A percentile compares a stretch with the other conserved stretches of the same genome.
These are phyloP conservation scores for Netelia virgata DNA, from an alignment of 2,888 invertebrate genomes.

Conservation along the genomic window DNA sequence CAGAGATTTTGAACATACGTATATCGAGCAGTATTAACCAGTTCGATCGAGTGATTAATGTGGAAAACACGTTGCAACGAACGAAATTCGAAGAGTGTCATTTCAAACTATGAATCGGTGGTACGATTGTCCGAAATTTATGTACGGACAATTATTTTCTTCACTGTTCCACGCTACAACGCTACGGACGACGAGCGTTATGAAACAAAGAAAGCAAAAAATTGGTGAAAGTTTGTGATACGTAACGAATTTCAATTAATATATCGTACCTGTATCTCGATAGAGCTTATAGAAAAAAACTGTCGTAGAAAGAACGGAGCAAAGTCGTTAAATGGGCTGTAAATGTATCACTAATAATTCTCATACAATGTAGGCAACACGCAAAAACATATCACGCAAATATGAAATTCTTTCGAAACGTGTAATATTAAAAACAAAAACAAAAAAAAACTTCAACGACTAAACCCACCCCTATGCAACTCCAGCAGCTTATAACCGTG, in stretches of 20 bases:
- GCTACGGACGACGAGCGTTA: neutral
- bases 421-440: conserved; percentile 21
- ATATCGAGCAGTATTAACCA: conserved; percentile 6
- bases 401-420: conserved; percentile 36
- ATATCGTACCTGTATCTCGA: conserved; percentile 48
- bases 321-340: neutral
- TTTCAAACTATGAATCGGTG: neutral
- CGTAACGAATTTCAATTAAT: conserved; percentile 16
- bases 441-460: conserved; percentile 2
- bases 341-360: conserved; percentile 39
- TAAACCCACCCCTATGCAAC: conserved; percentile 9
- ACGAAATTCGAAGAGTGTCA: conserved; percentile 13
- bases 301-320: too few relatives aligned
- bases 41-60: neutral
- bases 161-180: neutral
- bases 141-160: neutral
- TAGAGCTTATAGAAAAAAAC: conserved; percentile 42
- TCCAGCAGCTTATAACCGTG: conserved; percentile 12
- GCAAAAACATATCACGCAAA: conserved; percentile 59
- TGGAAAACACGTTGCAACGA: neutral
- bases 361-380: conserved; percentile 26
- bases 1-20: too few relatives aligned
- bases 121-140: too few relatives aligned
- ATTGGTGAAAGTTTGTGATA: conserved; percentile 7
- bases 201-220: neutral